Percentiles rank a stretch among this genome's conserved stretches.
Evolutionary conservation across 2,113 vertebrate genomes (phyloP).

Genomic region (Dunckerocampus dactyliophorus): DNA sequence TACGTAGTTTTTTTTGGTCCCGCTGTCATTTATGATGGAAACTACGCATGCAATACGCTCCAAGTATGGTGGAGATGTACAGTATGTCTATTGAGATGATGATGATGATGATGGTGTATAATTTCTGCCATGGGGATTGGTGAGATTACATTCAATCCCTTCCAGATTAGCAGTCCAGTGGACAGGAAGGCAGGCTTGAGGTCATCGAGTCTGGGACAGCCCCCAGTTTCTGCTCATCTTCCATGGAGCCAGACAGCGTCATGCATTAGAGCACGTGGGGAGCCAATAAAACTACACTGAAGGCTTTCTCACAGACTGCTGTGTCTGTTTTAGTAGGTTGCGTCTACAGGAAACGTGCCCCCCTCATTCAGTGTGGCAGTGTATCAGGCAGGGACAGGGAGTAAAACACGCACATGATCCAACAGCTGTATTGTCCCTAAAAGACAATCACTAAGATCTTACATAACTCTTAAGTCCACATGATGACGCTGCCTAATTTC

Average conservation of each 20-base stretch:
- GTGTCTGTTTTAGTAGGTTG: neutral
- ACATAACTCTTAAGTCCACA: neutral
- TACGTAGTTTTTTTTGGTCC: too few species aligned
- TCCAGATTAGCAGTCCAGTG: slow-evolving; percentile 40
- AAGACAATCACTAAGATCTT: slow-evolving; percentile 6
- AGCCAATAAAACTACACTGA: neutral
- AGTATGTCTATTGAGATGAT: slow-evolving; percentile 24
- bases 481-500: neutral
- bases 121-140: slow-evolving; percentile 49
- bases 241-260: slow-evolving; percentile 4
- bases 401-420: slow-evolving; percentile 6
- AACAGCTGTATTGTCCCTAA: neutral
- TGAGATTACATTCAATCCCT: slow-evolving; percentile 54
- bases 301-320: neutral
- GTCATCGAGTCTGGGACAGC: slow-evolving; percentile 24
- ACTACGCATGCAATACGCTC: too few species aligned
- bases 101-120: slow-evolving; percentile 32
- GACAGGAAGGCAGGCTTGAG: slow-evolving; percentile 23
- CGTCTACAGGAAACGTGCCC: slow-evolving; percentile 5
- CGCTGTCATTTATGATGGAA: too few species aligned
- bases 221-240: slow-evolving; percentile 10
- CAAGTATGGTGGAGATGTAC: slow-evolving; percentile 22
- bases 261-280: neutral
- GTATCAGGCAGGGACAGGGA: slow-evolving; percentile 13
- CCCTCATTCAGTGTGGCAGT: slow-evolving; percentile 7